phyloP scores from a whole-genome alignment of 1,140 invertebrate species.

The Tetramorium parvispinum region DNA sequence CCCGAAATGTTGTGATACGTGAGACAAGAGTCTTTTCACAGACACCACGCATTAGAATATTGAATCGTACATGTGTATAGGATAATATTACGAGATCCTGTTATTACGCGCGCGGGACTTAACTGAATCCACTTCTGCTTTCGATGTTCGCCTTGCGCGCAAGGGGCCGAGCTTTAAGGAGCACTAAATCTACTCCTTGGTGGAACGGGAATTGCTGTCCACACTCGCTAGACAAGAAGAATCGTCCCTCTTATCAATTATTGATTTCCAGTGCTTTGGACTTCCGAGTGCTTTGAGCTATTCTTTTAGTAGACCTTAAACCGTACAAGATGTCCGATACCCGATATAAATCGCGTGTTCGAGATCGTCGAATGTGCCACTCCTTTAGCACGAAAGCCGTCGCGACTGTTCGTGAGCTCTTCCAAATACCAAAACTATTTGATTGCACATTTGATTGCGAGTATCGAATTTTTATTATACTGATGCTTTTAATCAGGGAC shows the following conservation, averaged over 20 bases:
- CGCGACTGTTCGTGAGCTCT: background rate
- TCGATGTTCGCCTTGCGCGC: constrained; percentile 13
- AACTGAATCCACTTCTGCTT: background rate
- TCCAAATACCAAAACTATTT: background rate
- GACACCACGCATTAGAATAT: background rate
- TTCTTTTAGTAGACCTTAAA: constrained; percentile 24
- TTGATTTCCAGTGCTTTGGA: constrained; percentile 46
- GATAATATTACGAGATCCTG: background rate
- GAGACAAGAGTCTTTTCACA: too few relatives aligned
- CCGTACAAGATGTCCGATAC: constrained; percentile 30
- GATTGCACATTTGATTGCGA: background rate
- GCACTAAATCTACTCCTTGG: constrained; percentile 26
- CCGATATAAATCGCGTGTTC: background rate
- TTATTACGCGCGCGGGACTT: background rate
- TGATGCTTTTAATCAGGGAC: background rate
- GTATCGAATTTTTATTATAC: background rate
- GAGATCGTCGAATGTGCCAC: background rate
- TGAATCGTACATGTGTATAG: background rate
- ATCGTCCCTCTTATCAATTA: constrained; percentile 61
- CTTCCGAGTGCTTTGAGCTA: constrained; percentile 42
- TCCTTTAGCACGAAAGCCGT: background rate
- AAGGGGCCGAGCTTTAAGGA: background rate
- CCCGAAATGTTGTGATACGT: background rate
- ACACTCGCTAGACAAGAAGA: constrained; percentile 44
- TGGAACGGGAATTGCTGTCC: constrained; percentile 39